Evolutionary conservation across 2,113 vertebrate genomes (phyloP).

Genomic region (Dolichallabes microphthalmus): DNA sequence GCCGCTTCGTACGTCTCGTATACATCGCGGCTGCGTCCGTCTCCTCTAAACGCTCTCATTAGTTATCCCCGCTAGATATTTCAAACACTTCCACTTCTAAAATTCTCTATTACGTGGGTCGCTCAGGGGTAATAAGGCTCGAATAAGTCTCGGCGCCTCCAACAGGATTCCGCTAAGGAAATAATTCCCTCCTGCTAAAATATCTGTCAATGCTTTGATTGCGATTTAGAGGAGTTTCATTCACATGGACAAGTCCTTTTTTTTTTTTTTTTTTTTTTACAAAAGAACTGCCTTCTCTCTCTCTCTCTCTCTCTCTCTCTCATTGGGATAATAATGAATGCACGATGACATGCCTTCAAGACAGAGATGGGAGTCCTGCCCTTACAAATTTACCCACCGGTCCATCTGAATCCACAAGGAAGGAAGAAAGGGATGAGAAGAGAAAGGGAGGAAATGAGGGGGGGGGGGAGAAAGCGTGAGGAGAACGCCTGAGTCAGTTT

Average conservation of each 20-base stretch:
- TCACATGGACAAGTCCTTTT: slow-evolving; percentile 71
- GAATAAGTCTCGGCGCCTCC: slow-evolving; percentile 73
- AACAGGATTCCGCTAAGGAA: slow-evolving; percentile 65
- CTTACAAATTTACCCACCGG: slow-evolving; percentile 83
- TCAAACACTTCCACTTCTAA: slow-evolving; percentile 73
- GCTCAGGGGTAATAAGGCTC: slow-evolving; percentile 77
- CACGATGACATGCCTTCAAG: slow-evolving; percentile 73
- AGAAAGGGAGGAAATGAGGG: slow-evolving; percentile 23
- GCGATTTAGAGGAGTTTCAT: slow-evolving; percentile 80
- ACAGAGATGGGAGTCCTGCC: slow-evolving; percentile 72
- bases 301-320: slow-evolving; percentile 62
- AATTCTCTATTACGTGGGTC: slow-evolving; percentile 80
- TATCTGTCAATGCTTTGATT: slow-evolving; percentile 78
- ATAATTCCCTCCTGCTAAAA: slow-evolving; percentile 72
- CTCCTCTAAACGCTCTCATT: slow-evolving; percentile 64
- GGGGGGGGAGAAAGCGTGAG: slow-evolving; percentile 57
- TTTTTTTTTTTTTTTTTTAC: slow-evolving; percentile 68
- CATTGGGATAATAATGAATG: slow-evolving; percentile 82
- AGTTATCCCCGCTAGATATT: slow-evolving; percentile 70
- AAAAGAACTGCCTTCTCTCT: slow-evolving; percentile 9
- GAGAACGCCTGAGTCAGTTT: slow-evolving; percentile 83
- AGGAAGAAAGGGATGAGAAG: slow-evolving; percentile 35
- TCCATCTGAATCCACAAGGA: slow-evolving; percentile 69
- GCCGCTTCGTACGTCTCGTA: slow-evolving; percentile 11
- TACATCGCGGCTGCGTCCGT: slow-evolving; percentile 38